Evolutionary conservation across 1,140 invertebrate species (phyloP), one percentile per base, ranked within the genome.

Genomic region (Temnothorax curvispinosus): DNA sequence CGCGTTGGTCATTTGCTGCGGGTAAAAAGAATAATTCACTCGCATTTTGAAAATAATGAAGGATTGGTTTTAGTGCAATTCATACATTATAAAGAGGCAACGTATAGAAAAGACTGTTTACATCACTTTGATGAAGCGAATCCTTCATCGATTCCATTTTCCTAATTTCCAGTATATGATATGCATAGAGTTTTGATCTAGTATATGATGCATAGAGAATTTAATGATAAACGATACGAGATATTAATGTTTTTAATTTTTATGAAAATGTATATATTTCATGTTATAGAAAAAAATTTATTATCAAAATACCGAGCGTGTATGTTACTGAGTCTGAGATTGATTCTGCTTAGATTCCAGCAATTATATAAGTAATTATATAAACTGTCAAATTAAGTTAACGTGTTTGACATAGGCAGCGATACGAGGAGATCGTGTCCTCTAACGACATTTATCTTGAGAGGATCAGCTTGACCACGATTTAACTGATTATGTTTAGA

Each of bases 401-500:
- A n/a, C 41, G 6, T 69, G 88, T 69, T 92, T 93, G 41, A 85
- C 56, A 15, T 13, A 64, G 32, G 5, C 32, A 13, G 15, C 18
- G 5, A 58, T 77, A 77, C n/a, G 54, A 41, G 4, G 8, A 80
- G 15, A 18, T 52, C 35, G 13, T 60, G 60, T 41, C 15, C 27
- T 9, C 2, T 54, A 67, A 69, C 41, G 35, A 80, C 1, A 65
- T 35, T 65, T 9, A 7, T 8, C 11, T 78, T 21, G 58, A 35
- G 18, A 5, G 38, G n/a, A 38, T 56, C 35, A 62, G 18, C 27
- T 47, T 47, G n/a, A 62, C 3, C 38, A 15, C 6, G 32, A 50
- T 6, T 81, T 44, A 21, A 81, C 3, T 21, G 77, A 71, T 41
- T 41, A 54, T 54, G 5, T 84, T 75, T 50, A 96, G 97, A 85